phyloP scores from a whole-genome alignment of 1,140 invertebrate species.

The Manduca sexta region DNA sequence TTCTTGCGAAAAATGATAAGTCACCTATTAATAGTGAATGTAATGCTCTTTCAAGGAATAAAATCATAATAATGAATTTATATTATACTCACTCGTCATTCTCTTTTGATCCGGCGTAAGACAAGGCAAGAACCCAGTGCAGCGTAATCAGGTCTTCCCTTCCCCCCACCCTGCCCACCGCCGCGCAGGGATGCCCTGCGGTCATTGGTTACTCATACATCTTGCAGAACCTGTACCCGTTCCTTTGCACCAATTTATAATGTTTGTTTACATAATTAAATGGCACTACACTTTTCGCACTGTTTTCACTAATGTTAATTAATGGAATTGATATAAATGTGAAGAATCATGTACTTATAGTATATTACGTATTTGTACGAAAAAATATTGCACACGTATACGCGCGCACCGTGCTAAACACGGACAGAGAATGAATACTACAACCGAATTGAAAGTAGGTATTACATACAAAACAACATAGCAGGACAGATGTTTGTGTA shows the following conservation, averaged over 20 bases:
- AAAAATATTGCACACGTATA: constrained; percentile 17
- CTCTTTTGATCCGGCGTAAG: constrained; percentile 17
- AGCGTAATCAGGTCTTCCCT: constrained; percentile 18
- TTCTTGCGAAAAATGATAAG: constrained; percentile 7
- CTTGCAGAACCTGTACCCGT: constrained; percentile 39
- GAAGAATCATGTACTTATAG: constrained; percentile 9
- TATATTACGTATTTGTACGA: constrained; percentile 10
- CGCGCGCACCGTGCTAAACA: constrained; percentile 23
- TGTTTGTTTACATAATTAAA: constrained; percentile 30
- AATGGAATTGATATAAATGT: constrained; percentile 11
- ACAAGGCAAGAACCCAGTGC: constrained; percentile 15
- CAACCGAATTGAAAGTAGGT: constrained; percentile 28
- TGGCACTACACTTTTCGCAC: constrained; percentile 19
- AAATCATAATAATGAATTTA: not conserved
- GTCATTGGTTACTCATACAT: constrained; percentile 54
- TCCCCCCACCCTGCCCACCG: constrained; percentile 22
- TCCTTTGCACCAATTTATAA: constrained; percentile 23
- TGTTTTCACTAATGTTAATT: constrained; percentile 7
- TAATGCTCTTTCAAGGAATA: constrained; percentile 1
- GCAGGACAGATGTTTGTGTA: constrained; percentile 20
- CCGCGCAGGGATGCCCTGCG: constrained; percentile 45
- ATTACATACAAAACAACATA: constrained; percentile 25
- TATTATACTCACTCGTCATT: constrained; percentile 22
- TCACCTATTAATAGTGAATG: constrained; percentile 1
- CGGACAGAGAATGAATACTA: constrained; percentile 31